These are phyloP conservation scores for Ianthella basta DNA, from an alignment of 37 sponge, comb jelly and placozoan species.

Conservation along the genomic window DNA sequence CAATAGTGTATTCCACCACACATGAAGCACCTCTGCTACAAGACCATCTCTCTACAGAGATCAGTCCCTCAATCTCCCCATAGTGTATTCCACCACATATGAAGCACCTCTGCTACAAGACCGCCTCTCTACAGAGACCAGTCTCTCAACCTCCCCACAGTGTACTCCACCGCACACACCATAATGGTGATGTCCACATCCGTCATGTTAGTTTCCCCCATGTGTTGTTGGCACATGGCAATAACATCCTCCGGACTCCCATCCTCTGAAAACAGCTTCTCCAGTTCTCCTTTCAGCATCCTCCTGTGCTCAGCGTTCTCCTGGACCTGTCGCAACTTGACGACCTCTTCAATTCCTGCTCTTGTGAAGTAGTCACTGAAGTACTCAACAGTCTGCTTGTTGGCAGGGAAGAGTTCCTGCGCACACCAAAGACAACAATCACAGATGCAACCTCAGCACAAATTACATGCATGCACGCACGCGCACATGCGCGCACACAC, in stretches of 20 bases:
- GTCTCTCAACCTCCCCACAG: no score
- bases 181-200: slow-evolving; percentile 66
- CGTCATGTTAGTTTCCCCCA: slow-evolving; percentile 42
- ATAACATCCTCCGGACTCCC: slow-evolving; percentile 44
- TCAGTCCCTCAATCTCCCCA: no score
- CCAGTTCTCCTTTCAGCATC: slow-evolving; percentile 43
- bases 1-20: no score
- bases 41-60: no score
- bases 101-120: no score
- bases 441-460: neutral
- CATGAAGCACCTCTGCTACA: no score
- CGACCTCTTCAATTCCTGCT: slow-evolving; percentile 53
- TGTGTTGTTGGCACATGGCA: slow-evolving; percentile 57
- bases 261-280: slow-evolving; percentile 3
- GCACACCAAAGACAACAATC: neutral
- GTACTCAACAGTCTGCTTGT: slow-evolving; percentile 49
- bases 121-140: no score
- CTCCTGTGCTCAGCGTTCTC: slow-evolving; percentile 41
- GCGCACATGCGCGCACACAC: neutral
- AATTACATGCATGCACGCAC: slow-evolving; percentile 8
- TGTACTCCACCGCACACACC: slow-evolving; percentile 34
- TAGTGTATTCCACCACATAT: no score
- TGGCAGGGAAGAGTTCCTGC: slow-evolving; percentile 76
- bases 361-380: slow-evolving; percentile 80
- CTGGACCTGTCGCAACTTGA: slow-evolving; percentile 59